Evolutionary conservation across 2,888 invertebrate genomes (phyloP).

Genomic region (Thymelicus sylvestris): DNA sequence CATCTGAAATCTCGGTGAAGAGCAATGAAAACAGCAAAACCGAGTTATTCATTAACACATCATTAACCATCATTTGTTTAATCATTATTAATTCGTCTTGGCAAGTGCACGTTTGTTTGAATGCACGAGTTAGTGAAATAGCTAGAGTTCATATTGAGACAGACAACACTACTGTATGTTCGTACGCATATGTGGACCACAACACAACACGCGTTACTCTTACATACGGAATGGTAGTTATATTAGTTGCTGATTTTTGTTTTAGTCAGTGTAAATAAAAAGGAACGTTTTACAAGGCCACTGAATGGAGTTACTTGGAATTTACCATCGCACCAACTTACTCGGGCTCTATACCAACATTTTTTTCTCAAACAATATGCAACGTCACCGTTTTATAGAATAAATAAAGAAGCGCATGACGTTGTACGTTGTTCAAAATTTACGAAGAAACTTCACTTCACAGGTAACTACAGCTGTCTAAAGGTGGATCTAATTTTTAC

Average conservation of each 20-base stretch:
- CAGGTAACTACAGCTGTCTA: slow-evolving; percentile 96
- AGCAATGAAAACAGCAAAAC: slow-evolving; percentile 53
- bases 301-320: slow-evolving; percentile 85
- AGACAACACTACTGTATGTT: slow-evolving; percentile 44
- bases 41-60: slow-evolving; percentile 41
- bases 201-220: slow-evolving; percentile 84
- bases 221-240: slow-evolving; percentile 77
- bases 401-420: slow-evolving; percentile 38
- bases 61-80: slow-evolving; percentile 50
- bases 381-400: slow-evolving; percentile 38
- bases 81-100: slow-evolving; percentile 46
- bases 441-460: slow-evolving; percentile 70
- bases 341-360: slow-evolving; percentile 51
- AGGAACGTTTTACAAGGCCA: slow-evolving; percentile 75
- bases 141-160: slow-evolving; percentile 47
- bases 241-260: slow-evolving; percentile 61
- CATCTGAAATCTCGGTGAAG: slow-evolving; percentile 46
- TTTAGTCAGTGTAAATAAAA: slow-evolving; percentile 62
- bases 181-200: slow-evolving; percentile 58
- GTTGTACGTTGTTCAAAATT: slow-evolving; percentile 55
- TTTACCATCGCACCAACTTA: slow-evolving; percentile 53
- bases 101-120: slow-evolving; percentile 51
- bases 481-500: slow-evolving; percentile 94
- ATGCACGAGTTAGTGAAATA: slow-evolving; percentile 51
- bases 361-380: slow-evolving; percentile 45